These are phyloP conservation scores for Drosophila setifemur DNA, from an alignment of 1,140 invertebrate species.

Conservation along the genomic window DNA sequence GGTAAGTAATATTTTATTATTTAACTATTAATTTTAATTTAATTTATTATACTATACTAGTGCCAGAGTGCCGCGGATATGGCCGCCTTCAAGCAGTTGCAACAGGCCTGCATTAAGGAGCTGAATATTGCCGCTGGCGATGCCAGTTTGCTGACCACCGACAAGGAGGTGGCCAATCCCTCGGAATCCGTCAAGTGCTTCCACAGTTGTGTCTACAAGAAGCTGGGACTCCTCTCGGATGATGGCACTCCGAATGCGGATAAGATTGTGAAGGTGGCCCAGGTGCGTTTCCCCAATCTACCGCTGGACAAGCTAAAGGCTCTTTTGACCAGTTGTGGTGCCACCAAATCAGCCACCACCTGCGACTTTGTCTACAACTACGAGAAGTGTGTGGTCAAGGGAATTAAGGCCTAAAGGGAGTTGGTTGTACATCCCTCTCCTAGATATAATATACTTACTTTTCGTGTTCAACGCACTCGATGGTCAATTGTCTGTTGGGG, in stretches of 20 bases:
- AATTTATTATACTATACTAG: not conserved
- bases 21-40: not conserved
- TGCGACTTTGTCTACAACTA: slow-evolving; percentile 49
- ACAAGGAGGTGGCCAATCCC: slow-evolving; percentile 50
- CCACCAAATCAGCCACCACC: not conserved
- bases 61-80: slow-evolving; percentile 43
- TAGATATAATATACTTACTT: slow-evolving; percentile 63
- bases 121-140: slow-evolving; percentile 44
- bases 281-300: slow-evolving; percentile 31
- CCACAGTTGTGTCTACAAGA: slow-evolving; percentile 65
- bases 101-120: slow-evolving; percentile 63
- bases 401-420: slow-evolving; percentile 15
- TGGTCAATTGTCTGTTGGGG: slow-evolving; percentile 32
- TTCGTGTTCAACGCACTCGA: slow-evolving; percentile 57
- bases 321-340: slow-evolving; percentile 20
- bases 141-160: slow-evolving; percentile 16
- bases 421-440: not conserved
- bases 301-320: slow-evolving; percentile 48
- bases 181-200: slow-evolving; percentile 55
- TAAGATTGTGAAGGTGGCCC: slow-evolving; percentile 40
- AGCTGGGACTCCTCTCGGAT: slow-evolving; percentile 41
- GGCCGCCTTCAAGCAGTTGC: slow-evolving; percentile 40
- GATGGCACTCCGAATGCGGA: slow-evolving; percentile 39
- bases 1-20: slow-evolving; percentile 13
- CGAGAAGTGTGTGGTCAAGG: slow-evolving; percentile 53